These are phyloP conservation scores for Amiota mariae DNA, from an alignment of 2,888 invertebrate genomes.

Conservation along the genomic window DNA sequence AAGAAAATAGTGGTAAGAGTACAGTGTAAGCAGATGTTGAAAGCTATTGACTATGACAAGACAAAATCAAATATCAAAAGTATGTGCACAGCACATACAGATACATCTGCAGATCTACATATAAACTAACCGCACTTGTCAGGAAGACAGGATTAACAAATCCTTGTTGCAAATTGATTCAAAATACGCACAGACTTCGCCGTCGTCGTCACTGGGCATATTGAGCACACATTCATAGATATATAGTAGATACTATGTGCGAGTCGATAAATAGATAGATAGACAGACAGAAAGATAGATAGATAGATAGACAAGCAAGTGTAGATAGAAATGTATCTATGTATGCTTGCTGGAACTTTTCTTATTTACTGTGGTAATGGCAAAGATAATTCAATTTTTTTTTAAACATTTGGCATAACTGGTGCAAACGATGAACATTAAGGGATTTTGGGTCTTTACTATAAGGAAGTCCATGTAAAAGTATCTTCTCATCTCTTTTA, in stretches of 20 bases:
- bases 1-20: constrained; percentile 32
- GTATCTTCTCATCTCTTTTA: neutral
- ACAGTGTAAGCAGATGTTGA: neutral
- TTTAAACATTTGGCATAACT: constrained; percentile 74
- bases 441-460: constrained; percentile 68
- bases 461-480: constrained; percentile 33
- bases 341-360: neutral
- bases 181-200: constrained; percentile 56
- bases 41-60: constrained; percentile 29
- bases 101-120: constrained; percentile 41
- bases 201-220: neutral
- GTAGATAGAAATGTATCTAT: neutral
- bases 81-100: constrained; percentile 21
- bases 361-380: constrained; percentile 63
- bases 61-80: constrained; percentile 36
- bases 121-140: constrained; percentile 71
- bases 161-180: constrained; percentile 72
- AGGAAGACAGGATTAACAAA: constrained; percentile 72
- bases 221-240: neutral
- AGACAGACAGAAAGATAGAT: constrained; percentile 34
- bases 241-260: neutral
- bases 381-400: constrained; percentile 74
- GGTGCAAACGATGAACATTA: constrained; percentile 72
- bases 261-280: constrained; percentile 29
- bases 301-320: neutral